Evolutionary conservation across 1,140 invertebrate species (phyloP).

Genomic region (Euwallacea similis): DNA sequence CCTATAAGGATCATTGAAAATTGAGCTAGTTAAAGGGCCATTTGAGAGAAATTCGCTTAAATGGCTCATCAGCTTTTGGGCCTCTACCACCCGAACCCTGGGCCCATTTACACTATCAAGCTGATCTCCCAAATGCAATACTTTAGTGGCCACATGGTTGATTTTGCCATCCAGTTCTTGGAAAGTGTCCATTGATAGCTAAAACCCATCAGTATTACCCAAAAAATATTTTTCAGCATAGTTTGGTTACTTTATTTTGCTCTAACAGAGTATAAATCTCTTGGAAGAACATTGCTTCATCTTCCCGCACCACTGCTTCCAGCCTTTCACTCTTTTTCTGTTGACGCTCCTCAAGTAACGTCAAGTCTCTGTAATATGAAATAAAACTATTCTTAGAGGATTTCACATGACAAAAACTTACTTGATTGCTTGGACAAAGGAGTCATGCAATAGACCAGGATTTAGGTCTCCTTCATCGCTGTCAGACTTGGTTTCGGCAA

Average conservation of each 20-base stretch:
- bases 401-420: slow-evolving; percentile 48
- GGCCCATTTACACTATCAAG: slow-evolving; percentile 96
- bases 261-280: slow-evolving; percentile 84
- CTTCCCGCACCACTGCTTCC: slow-evolving; percentile 80
- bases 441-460: slow-evolving; percentile 81
- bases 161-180: slow-evolving; percentile 94
- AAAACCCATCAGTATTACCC: slow-evolving; percentile 39
- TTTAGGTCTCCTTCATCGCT: slow-evolving; percentile 69
- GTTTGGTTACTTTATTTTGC: slow-evolving; percentile 72
- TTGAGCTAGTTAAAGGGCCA: slow-evolving; percentile 79
- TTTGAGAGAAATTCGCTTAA: slow-evolving; percentile 90
- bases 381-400: background rate
- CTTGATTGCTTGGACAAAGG: slow-evolving; percentile 89
- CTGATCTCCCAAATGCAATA: slow-evolving; percentile 96
- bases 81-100: slow-evolving; percentile 89
- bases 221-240: background rate
- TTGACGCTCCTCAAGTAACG: slow-evolving; percentile 81
- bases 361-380: slow-evolving; percentile 60
- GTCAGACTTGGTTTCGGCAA: slow-evolving; percentile 71
- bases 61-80: slow-evolving; percentile 90
- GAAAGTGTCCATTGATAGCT: slow-evolving; percentile 83
- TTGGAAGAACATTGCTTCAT: slow-evolving; percentile 81
- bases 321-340: slow-evolving; percentile 86
- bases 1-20: slow-evolving; percentile 85
- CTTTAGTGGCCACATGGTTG: slow-evolving; percentile 95